phyloP scores from a whole-genome alignment of 1,140 invertebrate genomes.

The Achroia grisella region DNA sequence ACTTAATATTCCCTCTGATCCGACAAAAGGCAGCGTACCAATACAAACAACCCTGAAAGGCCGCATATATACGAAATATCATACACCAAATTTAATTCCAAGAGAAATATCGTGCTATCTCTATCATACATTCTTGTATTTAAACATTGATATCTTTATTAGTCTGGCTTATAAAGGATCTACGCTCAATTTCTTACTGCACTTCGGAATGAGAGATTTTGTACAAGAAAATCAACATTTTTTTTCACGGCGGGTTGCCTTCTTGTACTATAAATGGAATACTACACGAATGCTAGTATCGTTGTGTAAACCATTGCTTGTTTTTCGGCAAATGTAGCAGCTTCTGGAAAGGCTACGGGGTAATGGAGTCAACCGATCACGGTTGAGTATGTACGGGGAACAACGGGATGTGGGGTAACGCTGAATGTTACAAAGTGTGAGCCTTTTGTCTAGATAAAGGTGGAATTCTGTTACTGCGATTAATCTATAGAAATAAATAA shows the following conservation, averaged over 20 bases:
- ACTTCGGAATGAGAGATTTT: conserved; percentile 44
- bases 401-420: conserved; percentile 41
- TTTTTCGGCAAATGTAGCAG: conserved; percentile 2
- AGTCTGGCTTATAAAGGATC: conserved; percentile 9
- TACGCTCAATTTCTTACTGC: conserved; percentile 42
- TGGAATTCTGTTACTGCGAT: conserved; percentile 15
- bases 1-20: not conserved
- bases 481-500: not conserved
- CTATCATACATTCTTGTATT: conserved; percentile 12
- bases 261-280: conserved; percentile 21
- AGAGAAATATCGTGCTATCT: not conserved
- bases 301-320: conserved; percentile 20
- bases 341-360: not conserved
- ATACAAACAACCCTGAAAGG: not conserved
- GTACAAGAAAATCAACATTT: conserved; percentile 56
- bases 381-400: conserved; percentile 13
- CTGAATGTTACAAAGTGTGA: conserved; percentile 70
- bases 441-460: conserved; percentile 66
- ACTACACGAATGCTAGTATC: conserved; percentile 11
- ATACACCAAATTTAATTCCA: not conserved
- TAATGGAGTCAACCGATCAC: conserved; percentile 32
- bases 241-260: conserved; percentile 39
- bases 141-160: conserved; percentile 18
- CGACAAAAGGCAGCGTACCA: not conserved
- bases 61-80: not conserved